phyloP scores from a whole-genome alignment of 1,140 invertebrate genomes.

The Heliconius melpomene region DNA sequence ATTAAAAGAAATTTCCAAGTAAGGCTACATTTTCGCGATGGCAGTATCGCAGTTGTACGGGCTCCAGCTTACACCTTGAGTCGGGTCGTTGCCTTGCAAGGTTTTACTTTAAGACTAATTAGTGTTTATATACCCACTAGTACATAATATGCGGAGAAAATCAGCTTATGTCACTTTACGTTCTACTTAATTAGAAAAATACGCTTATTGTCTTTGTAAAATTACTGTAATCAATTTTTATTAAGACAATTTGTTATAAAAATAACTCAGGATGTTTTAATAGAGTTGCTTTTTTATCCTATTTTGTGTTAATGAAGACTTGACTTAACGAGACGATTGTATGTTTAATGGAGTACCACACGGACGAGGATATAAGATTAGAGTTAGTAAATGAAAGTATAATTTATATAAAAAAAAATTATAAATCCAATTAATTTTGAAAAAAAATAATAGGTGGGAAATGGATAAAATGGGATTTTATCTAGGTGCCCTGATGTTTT shows the following conservation, averaged over 20 bases:
- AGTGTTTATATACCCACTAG: not conserved
- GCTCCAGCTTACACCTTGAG: slow-evolving; percentile 36
- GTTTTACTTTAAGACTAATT: slow-evolving; percentile 26
- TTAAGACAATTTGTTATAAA: not conserved
- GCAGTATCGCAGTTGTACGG: slow-evolving; percentile 20
- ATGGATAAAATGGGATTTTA: too few relatives aligned
- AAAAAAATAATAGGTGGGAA: too few relatives aligned
- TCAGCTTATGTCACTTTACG: slow-evolving; percentile 5
- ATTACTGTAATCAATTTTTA: not conserved
- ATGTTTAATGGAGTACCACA: too few relatives aligned
- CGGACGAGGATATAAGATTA: too few relatives aligned
- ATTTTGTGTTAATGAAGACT: too few relatives aligned
- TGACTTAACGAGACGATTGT: too few relatives aligned
- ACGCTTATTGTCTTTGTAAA: slow-evolving; percentile 4
- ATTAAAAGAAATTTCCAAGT: not conserved
- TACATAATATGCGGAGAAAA: not conserved
- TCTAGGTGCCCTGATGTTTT: too few relatives aligned
- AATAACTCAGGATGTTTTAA: too few relatives aligned
- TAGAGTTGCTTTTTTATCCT: too few relatives aligned
- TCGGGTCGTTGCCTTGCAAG: slow-evolving; percentile 32
- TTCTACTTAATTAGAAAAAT: not conserved
- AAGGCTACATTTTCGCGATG: not conserved
- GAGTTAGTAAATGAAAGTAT: too few relatives aligned
- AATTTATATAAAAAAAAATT: too few relatives aligned
- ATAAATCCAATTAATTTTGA: too few relatives aligned